Conservation (phyloP, 2,888 invertebrate genomes). For the Eupithecia tripunctaria region DNA sequence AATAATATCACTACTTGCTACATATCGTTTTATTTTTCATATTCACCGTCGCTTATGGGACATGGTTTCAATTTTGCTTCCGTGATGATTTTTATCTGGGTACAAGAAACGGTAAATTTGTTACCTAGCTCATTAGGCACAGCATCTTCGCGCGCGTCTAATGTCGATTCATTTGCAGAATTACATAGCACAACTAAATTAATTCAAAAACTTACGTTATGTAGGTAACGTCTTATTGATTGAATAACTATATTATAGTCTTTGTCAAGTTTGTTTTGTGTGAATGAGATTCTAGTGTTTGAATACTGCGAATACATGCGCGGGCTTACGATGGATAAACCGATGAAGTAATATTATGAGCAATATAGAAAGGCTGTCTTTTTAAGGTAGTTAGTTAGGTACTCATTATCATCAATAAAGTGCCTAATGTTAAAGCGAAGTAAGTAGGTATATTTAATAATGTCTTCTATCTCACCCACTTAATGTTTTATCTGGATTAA, state of each 20-base stretch:
- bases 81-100: not conserved
- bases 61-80: conserved; percentile 1
- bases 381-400: too few species aligned
- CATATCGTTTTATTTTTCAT: conserved; percentile 17
- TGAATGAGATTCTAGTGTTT: not conserved
- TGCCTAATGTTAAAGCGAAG: not conserved
- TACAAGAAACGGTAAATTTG: not conserved
- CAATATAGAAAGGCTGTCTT: too few species aligned
- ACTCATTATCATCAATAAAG: not conserved
- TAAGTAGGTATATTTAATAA: not conserved
- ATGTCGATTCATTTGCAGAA: not conserved
- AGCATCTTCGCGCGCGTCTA: not conserved
- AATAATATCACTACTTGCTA: conserved; percentile 29
- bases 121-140: not conserved
- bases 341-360: too few species aligned
- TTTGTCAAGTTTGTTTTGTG: not conserved
- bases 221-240: not conserved
- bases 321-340: not conserved
- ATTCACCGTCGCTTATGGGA: not conserved
- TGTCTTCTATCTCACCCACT: not conserved
- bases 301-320: not conserved
- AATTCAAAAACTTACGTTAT: not conserved
- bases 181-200: not conserved
- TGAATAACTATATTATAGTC: not conserved
- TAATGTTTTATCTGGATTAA: not conserved